Percentiles rank a stretch among this genome's conserved stretches.
phyloP scores from a whole-genome alignment of 37 sponge, comb jelly and placozoan genomes.

The Tethya wilhelma region DNA sequence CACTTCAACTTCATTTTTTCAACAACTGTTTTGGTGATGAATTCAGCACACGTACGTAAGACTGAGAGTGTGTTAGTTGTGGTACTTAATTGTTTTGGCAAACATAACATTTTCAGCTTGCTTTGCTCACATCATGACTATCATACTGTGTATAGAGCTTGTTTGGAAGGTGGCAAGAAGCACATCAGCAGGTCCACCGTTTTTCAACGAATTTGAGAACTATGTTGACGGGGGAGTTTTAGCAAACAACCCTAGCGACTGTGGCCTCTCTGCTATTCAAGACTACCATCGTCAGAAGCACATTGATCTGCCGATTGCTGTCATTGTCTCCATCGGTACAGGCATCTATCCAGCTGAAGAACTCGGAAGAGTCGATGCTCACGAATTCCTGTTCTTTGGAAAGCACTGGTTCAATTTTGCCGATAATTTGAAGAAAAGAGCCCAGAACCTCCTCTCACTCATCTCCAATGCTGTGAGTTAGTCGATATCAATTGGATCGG shows the following conservation, averaged over 20 bases:
- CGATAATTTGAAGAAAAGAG: slow-evolving; percentile 2
- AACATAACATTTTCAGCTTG: neutral
- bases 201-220: slow-evolving; percentile 50
- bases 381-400: slow-evolving; percentile 58
- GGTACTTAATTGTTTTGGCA: neutral
- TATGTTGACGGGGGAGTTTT: slow-evolving; percentile 72
- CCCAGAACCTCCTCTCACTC: slow-evolving; percentile 29
- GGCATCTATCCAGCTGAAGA: slow-evolving; percentile 43
- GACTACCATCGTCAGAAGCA: slow-evolving; percentile 34
- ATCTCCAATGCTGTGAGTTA: slow-evolving; percentile 51
- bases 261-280: slow-evolving; percentile 70
- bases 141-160: slow-evolving; percentile 4
- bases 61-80: neutral
- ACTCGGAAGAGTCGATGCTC: slow-evolving; percentile 54
- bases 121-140: neutral
- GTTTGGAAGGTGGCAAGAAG: slow-evolving; percentile 63
- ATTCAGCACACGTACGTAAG: slow-evolving; percentile 51
- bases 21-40: slow-evolving; percentile 64
- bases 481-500: neutral
- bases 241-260: slow-evolving; percentile 70
- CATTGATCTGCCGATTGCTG: slow-evolving; percentile 36
- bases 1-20: slow-evolving; percentile 58
- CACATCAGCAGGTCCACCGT: slow-evolving; percentile 51
- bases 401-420: slow-evolving; percentile 50
- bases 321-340: slow-evolving; percentile 56